Base-by-base conservation (phyloP, 2,113 vertebrate genomes). In the Ailuropoda melanoleuca region DNA sequence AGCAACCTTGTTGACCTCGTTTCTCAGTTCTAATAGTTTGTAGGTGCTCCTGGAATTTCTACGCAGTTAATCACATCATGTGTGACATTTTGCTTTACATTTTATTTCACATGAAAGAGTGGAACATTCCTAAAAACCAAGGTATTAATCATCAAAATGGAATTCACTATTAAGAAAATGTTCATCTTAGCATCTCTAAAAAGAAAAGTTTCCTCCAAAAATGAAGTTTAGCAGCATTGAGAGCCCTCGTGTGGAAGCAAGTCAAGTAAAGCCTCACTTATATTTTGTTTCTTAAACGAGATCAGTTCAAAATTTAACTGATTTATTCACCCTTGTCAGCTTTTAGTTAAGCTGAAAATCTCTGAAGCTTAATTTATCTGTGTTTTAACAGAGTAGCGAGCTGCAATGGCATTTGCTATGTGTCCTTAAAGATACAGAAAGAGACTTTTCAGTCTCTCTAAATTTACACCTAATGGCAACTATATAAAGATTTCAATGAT, bases 161-260 rank as follows among this genome's bases (percentile, higher is more conserved):
- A 89, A 83, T 94, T 56, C 24, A 75, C 39, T 82, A 29, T 58
- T 88, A 19, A 37, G 18, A 18, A 92, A 88, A 94, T 53, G 78
- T n/a, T 68, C 68, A 82, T n/a, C 26, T 31, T 90, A 75, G 29
- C 15, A 72, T 58, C 8, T 43, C 14, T 64, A 77, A 87, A 60
- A 48, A 64, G 55, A 81, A 86, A 84, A 62, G 4, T 60, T 94
- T 77, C 18, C 31, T 74, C 19, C 26, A 92, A 70, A 95, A 97
- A 70, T 60, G 70, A 93, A 46, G 64, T 93, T 88, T 56, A 88
- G 74, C 74, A 94, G 58, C 43, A 66, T 74, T 92, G 58, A 95
- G 66, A 94, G 66, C 70, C 62, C 77, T 77, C 83, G 0, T 93
- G 90, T 93, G 90, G 95, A 97, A 88, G 48, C 58, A 87, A 89